phyloP scores from a whole-genome alignment of 2,113 vertebrate genomes.

The Carassius auratus region DNA sequence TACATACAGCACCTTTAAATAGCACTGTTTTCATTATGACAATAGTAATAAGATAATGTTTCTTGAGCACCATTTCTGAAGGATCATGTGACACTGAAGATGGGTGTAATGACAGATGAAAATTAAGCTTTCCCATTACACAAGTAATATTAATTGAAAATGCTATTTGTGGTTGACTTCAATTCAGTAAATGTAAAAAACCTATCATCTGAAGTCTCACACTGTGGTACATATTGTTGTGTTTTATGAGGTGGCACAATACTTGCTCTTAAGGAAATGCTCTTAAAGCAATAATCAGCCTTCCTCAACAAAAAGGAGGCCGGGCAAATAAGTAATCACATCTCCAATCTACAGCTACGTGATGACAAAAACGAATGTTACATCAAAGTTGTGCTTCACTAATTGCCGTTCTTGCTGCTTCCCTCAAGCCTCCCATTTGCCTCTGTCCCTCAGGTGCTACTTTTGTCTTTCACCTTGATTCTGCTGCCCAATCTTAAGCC shows the following conservation, averaged over 20 bases:
- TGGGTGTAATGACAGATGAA: not conserved
- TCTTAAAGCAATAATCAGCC: slow-evolving; percentile 5
- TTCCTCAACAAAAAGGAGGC: not conserved
- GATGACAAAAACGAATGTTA: not conserved
- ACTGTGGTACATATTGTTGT: not conserved
- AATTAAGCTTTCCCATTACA: not conserved
- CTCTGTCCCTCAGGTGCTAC: slow-evolving; percentile 79
- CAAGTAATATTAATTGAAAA: not conserved
- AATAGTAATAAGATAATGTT: too few relatives aligned
- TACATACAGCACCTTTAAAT: too few relatives aligned
- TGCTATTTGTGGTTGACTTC: not conserved
- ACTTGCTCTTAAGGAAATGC: not conserved
- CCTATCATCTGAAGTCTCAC: not conserved
- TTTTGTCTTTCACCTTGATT: slow-evolving; percentile 90
- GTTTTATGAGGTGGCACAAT: not conserved
- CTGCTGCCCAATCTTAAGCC: slow-evolving; percentile 89
- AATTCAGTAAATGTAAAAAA: not conserved
- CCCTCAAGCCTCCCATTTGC: slow-evolving; percentile 1
- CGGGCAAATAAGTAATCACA: not conserved
- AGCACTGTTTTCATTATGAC: too few relatives aligned
- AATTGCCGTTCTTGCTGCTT: not conserved
- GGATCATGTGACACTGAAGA: not conserved
- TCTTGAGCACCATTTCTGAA: not conserved
- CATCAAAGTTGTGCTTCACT: not conserved
- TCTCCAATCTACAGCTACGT: not conserved